Base-by-base conservation (phyloP, 2,888 invertebrate species). In the Dichetophora obliterata region DNA sequence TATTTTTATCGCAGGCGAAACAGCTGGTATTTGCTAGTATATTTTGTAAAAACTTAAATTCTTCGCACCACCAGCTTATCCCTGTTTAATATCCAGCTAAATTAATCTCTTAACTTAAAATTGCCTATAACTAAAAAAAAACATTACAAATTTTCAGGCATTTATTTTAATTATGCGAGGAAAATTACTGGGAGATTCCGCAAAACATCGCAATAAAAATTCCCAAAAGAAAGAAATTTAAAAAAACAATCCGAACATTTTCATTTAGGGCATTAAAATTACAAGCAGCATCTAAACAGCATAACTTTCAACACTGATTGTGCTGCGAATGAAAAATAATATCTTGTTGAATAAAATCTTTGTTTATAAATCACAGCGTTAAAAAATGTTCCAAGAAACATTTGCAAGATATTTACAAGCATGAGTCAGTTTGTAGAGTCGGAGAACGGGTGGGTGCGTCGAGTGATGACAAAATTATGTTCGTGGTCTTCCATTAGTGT, bases 91-190 rank as follows among this genome's bases (percentile, higher is more conserved):
- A 43, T 43, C 43, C 43, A 11, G 43, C 14, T 14, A 11, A 43
- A 2, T 22, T 54, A 54, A 54, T 54, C 19, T 54, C 54, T 22
- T 8, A 22, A n/a, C 54, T 19, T 54, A 19, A 54, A 54, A 54
- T 19, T 54, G n/a, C 19, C 19, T 9, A 0, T 0, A 54, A 54
- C 54, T 19, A 19, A 54, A 54, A n/a, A 37, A 59, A 57, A 71
- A 59, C 59, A 71, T 31, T 61, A 72, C 34, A 72, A 72, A 61
- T n/a, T 61, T 63, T 22, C n/a, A 34, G 19, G 19, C 72, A 61
- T 61, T 72, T 63, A 72, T 72, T 72, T 27, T 59, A 72, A 72
- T 72, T 72, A 72, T 48, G 24, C 48, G n/a, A 31, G 19, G 34
- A 54, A 61, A 43, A 48, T 72, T 61, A n/a, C 61, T 48, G n/a